Evolutionary conservation across 2,888 invertebrate genomes (phyloP).

Genomic region (Acanthosepion esculentum): DNA sequence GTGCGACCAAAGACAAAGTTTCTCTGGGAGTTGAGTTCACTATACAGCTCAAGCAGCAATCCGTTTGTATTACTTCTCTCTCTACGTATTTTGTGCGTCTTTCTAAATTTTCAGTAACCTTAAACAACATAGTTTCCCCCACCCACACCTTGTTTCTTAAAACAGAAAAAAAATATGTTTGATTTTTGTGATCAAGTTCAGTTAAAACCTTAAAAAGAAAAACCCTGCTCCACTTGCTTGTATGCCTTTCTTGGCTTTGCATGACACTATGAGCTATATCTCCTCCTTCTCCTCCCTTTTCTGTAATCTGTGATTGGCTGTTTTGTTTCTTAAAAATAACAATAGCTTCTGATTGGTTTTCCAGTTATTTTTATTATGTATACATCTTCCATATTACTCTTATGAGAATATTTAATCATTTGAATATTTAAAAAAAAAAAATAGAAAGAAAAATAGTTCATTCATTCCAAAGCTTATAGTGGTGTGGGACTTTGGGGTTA

Average conservation of each 20-base stretch:
- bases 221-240: background rate
- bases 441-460: no score
- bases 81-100: background rate
- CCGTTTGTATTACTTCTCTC: constrained; percentile 13
- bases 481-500: no score
- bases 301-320: background rate
- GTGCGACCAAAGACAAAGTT: constrained; percentile 6
- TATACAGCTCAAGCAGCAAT: constrained; percentile 33
- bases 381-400: background rate
- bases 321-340: background rate
- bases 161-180: background rate
- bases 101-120: background rate
- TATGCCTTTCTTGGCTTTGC: background rate
- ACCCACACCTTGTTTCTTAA: background rate
- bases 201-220: background rate
- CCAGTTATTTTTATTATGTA: background rate
- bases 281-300: background rate
- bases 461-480: no score
- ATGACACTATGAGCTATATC: background rate
- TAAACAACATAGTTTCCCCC: background rate
- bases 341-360: background rate
- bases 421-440: no score
- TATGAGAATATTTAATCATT: no score
- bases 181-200: constrained; percentile 6
- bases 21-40: constrained; percentile 33